Evolutionary conservation across 1,140 invertebrate species (phyloP), one percentile per base, ranked within the genome.

Genomic region (Leptinotarsa defecta): DNA sequence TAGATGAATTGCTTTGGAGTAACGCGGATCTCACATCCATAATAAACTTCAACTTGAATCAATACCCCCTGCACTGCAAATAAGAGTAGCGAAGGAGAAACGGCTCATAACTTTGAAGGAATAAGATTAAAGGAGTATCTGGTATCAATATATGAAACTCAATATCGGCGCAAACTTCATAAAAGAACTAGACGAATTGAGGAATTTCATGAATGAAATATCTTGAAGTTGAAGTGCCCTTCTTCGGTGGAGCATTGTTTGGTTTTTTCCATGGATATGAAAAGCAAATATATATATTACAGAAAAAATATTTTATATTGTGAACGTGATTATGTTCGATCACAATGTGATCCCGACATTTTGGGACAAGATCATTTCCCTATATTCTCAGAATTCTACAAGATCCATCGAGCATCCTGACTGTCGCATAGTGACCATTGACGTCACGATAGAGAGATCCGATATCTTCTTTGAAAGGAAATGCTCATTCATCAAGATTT

Each of bases 71-170:
- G 52, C 17, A 57, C 52, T 15, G 17, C 52, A 57, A 19, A 57
- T 57, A 19, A 57, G 52, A 17, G 52, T 17, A 57, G 15, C 17
- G 52, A 57, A 57, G 52, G 52, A 57, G n/a, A 57, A 57, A 57
- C 17, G n/a, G 5, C 52, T 8, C 15, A 57, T 57, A 57, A 57
- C 52, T 57, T 19, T 15, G 17, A 19, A 57, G 52, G 17, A 57
- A 57, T 4, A n/a, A 57, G 52, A 57, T 57, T 57, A 57, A 57
- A 57, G 52, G n/a, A 57, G 52, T n/a, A 57, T 57, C 17, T 17
- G 52, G n/a, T 57, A 57, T 57, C 52, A 57, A 57, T 57, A 57
- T 57, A 57, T 57, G 52, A 57, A 57, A 57, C n/a, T 57, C 52
- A 19, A 57, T 57, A 57, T 57, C 52, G 52, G 52, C 52, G 6